A percentile compares a stretch with the other conserved stretches of the same genome.
Conservation (phyloP, 2,797 vertebrate species). For the Pseudochaenichthys georgianus region DNA sequence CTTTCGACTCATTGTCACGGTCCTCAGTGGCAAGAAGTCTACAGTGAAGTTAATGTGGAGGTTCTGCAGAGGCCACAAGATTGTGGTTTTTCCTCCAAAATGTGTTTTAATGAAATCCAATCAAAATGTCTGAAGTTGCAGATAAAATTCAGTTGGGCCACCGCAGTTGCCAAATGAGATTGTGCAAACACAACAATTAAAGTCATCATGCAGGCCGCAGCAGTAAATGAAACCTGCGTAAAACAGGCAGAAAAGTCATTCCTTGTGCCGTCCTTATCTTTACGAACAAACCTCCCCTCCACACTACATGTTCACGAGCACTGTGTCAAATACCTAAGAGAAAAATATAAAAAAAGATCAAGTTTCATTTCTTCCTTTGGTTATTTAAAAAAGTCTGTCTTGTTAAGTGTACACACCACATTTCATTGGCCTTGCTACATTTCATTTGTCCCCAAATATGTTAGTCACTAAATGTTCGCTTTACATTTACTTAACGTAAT, state of each 20-base stretch:
- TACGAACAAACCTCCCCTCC: neutral
- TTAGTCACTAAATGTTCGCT: neutral
- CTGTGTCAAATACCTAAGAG: neutral
- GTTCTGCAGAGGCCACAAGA: neutral
- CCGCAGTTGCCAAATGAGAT: neutral
- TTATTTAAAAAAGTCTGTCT: neutral
- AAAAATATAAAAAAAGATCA: neutral
- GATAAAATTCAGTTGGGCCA: neutral
- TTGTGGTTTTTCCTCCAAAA: neutral
- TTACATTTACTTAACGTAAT: neutral
- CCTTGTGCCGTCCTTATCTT: neutral
- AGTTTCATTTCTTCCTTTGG: neutral
- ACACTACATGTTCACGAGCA: neutral
- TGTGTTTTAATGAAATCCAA: conserved; percentile 6
- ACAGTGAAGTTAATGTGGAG: neutral
- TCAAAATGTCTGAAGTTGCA: neutral
- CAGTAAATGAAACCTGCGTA: neutral
- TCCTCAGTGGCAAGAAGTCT: conserved; percentile 1
- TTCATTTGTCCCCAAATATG: neutral
- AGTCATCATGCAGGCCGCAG: neutral
- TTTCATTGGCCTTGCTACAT: conserved; percentile 8
- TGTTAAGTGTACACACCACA: neutral
- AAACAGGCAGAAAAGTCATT: neutral
- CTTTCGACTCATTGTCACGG: conserved; percentile 22
- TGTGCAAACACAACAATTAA: conserved; percentile 7